Evolutionary conservation across 2,797 vertebrate genomes (phyloP), one percentile per base, ranked within the genome.

Genomic region (Ispidina lecontei): DNA sequence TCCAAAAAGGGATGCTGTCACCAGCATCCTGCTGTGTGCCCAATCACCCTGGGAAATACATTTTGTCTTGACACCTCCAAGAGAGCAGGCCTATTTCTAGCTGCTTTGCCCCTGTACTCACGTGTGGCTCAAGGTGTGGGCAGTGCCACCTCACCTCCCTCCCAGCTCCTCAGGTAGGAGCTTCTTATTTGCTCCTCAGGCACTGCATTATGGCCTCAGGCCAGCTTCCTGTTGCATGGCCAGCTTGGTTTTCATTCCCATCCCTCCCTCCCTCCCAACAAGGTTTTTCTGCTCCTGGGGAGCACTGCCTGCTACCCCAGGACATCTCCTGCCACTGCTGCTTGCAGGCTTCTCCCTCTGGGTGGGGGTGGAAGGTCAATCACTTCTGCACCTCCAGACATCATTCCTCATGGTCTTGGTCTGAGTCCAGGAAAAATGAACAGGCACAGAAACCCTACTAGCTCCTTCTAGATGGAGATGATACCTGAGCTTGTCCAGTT

Each of bases 151-250:
- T 90, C 0, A 0, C 28, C n/a, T 72, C 35, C 74, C 37, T 92
- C 67, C 37, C 0, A 0, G 31, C 0, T 0, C 77, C 77, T 90
- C 91, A 93, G 86, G 90, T 94, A 86, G 71, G 74, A 94, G 93
- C 76, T 91, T 94, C 88, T 94, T 84, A 96, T 92, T 96, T 94
- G 94, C 71, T 94, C 88, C 64, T 90, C 22, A 10, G 80, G 86
- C 90, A 94, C 93, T 23, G 90, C 95, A 96, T 94, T 8, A 5
- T 96, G 95, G 93, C 90, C 60, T 79, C 8, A 12, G 88, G 93
- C 93, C 95, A 96, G 90, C 49, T 96, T 74, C 71, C 78, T 90
- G 83, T 94, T 94, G 88, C 91, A 76, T 0, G 0, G 52, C 77
- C 4, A 0, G 71, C 49, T 92, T 89, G 68, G 51, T 93, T 91